Evolutionary conservation across 2,797 vertebrate species (phyloP), one percentile per base, ranked within the genome.

Genomic region (Clarias fuscus): DNA sequence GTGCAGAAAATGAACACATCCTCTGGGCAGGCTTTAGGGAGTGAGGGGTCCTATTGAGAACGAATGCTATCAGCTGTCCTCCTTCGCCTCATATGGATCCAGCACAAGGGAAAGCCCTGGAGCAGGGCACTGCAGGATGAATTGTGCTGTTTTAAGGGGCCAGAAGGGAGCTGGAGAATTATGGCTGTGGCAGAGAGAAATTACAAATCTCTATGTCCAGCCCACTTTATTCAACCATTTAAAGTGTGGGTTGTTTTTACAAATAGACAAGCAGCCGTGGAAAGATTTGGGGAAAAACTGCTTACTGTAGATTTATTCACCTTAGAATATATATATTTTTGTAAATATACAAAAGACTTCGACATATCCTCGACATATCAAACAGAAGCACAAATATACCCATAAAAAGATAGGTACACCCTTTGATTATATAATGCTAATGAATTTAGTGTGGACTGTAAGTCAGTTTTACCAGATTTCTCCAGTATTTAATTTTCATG

Each of bases 111-210:
- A 33, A 68, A 61, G 24, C 48, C 61, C 85, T 59, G 64, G 11
- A 68, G 62, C 48, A 78, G 70, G 15, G 48, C 30, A 62, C 5
- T 3, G 40, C 79, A 81, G 68, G 82, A 83, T 83, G 82, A 71
- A 83, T 71, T 40, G 56, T n/a, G 20, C 27, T 83, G 82, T 58
- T 59, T 83, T 71, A 71, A 59, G 33, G 15, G 27, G 48, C 27
- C 81, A 73, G 37, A 33, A 67, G 62, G 40, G 27, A 84, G 18
- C 71, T 65, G 22, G 24, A 84, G 61, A 77, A 84, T 84, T 53
- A 84, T 43, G 14, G 30, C 80, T 59, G 72, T 76, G 30, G 71
- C 40, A 84, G 61, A 77, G 61, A 40, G 37, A 27, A 27, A 83
- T 77, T 83, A 81, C 17, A 83, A 58, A 76, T 76, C 27, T 68